A percentile compares a stretch with the other conserved stretches of the same genome.
These are phyloP conservation scores for Danio kyathit DNA, from an alignment of 2,797 vertebrate genomes.

Conservation along the genomic window DNA sequence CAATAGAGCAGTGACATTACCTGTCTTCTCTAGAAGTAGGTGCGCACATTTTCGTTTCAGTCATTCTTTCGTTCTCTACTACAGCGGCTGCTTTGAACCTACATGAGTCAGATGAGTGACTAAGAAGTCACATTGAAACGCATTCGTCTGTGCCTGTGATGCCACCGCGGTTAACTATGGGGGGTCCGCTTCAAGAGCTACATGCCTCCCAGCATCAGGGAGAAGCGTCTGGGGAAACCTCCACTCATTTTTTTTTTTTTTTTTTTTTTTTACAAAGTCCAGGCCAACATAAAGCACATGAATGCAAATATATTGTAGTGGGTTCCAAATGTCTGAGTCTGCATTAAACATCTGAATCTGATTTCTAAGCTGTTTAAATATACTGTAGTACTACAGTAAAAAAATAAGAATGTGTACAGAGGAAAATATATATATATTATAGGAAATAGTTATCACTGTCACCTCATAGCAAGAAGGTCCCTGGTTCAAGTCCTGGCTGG, in stretches of 20 bases:
- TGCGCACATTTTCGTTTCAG: conserved; percentile 27
- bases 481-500: no score
- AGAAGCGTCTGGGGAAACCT: conserved; percentile 13
- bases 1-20: conserved; percentile 57
- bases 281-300: conserved; percentile 37
- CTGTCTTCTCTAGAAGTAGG: conserved; percentile 49
- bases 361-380: neutral
- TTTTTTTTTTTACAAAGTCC: neutral
- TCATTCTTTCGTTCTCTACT: conserved; percentile 26
- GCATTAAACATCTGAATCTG: neutral
- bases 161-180: conserved; percentile 25
- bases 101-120: conserved; percentile 61
- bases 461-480: no score
- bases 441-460: no score
- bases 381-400: no score
- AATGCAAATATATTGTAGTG: neutral
- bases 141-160: conserved; percentile 49
- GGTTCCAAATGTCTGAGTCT: neutral
- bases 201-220: conserved; percentile 10
- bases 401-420: no score
- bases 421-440: no score
- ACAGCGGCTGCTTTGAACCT: conserved; percentile 49
- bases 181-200: conserved; percentile 39
- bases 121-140: conserved; percentile 62
- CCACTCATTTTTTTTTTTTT: neutral